Percentiles rank a stretch among this genome's conserved stretches.
phyloP scores from a whole-genome alignment of 2,888 invertebrate genomes.

The Lepetodrilus schrolli region DNA sequence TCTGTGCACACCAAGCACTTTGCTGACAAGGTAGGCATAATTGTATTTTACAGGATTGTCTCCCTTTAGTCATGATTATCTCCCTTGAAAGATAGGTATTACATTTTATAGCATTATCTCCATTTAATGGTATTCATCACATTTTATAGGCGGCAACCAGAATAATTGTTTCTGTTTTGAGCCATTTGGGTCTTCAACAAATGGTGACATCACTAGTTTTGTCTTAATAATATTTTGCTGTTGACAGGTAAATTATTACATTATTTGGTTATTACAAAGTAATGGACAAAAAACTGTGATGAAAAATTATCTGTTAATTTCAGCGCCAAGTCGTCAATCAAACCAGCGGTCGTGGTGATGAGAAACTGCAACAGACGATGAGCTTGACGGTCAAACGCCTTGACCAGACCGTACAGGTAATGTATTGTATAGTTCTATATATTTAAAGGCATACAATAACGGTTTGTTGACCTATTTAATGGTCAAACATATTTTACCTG shows the following conservation, averaged over 20 bases:
- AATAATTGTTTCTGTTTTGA: too few relatives aligned
- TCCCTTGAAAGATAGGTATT: too few relatives aligned
- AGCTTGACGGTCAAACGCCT: conserved; percentile 91
- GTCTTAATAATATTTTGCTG: too few relatives aligned
- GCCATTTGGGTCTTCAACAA: too few relatives aligned
- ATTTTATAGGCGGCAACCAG: too few relatives aligned
- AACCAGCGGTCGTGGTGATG: conserved; percentile 77
- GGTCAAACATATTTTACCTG: too few relatives aligned
- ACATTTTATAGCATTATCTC: conserved; percentile 53
- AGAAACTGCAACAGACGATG: conserved; percentile 93
- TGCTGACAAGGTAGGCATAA: conserved; percentile 79
- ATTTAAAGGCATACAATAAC: neutral
- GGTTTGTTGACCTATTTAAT: neutral
- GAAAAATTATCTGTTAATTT: conserved; percentile 77
- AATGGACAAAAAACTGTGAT: conserved; percentile 82
- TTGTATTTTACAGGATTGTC: too few relatives aligned
- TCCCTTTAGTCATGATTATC: too few relatives aligned
- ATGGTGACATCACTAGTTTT: too few relatives aligned
- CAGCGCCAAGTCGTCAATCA: conserved; percentile 51
- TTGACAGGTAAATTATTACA: too few relatives aligned
- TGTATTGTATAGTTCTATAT: neutral
- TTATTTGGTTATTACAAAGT: too few relatives aligned
- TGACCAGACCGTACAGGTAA: conserved; percentile 81
- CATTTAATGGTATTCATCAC: too few relatives aligned
- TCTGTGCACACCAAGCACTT: conserved; percentile 85